A percentile compares a stretch with the other conserved stretches of the same genome.
Conservation (phyloP, 2,113 vertebrate genomes). For the Tretioscincus oriximinensis region DNA sequence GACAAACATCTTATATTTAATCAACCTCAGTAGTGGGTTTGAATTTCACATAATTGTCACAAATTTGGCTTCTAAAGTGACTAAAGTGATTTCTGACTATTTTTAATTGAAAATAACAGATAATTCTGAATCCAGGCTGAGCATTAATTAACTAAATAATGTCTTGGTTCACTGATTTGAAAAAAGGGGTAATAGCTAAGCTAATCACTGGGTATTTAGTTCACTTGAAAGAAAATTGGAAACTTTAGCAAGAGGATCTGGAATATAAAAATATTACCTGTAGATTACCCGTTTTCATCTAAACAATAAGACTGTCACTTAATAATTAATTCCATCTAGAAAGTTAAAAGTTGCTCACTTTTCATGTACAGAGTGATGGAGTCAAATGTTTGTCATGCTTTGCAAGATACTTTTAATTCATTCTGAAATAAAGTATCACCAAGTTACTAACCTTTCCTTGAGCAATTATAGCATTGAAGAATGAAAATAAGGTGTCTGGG, state of each 20-base stretch:
- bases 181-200: constrained; percentile 1
- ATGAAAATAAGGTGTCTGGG: neutral
- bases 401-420: too few species aligned
- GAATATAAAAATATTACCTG: neutral
- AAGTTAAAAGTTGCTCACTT: neutral
- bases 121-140: neutral
- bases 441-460: neutral
- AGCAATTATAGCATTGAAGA: neutral
- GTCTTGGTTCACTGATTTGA: constrained; percentile 7
- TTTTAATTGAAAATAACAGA: neutral
- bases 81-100: neutral
- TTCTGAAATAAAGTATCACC: too few species aligned
- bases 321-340: neutral
- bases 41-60: neutral
- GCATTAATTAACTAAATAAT: neutral
- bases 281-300: neutral
- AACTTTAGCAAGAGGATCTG: fast-evolving
- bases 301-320: neutral
- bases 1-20: neutral
- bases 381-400: neutral
- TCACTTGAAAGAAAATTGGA: neutral
- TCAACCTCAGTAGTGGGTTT: neutral
- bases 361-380: neutral
- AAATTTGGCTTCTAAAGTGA: neutral
- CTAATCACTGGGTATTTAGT: constrained; percentile 5